Base-by-base conservation (phyloP, 2,797 vertebrate genomes). In the Cyprinella venusta region DNA sequence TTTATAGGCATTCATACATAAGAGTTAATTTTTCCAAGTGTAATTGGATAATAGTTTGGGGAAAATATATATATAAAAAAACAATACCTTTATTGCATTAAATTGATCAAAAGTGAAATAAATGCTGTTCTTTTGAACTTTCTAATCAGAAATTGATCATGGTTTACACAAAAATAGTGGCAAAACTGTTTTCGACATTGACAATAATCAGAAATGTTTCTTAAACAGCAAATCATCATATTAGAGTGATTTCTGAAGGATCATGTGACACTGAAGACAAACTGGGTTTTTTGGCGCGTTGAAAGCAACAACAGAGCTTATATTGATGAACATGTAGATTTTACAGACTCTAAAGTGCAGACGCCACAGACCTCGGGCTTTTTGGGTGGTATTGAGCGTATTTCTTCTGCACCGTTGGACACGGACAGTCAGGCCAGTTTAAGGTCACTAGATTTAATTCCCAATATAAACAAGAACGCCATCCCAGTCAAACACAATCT, bases 361-460 rank as follows among this genome's bases (percentile, higher is more conserved):
- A 45, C 56, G 45, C 21, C 33, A 40, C 75, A 64, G 75, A 77
- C 24, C 18, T 21, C 38, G n/a, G 68, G 68, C 40, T 45, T 48
- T 70, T 48, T 26, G 40, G 38, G 6, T 63, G 38, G 38, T 48
- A 78, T 78, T 50, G 59, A 78, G 59, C 2, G 16, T 40, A 78
- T 78, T 65, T 78, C 59, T 78, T 65, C 76, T 78, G 76, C 76
- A 30, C 40, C 6, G 24, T 40, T 78, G 76, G 59, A 78, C 59
- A 30, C 8, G 76, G 40, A 65, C 10, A 18, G 56, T 77, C 76
- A 61, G 76, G 63, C 76, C 30, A 68, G 63, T 68, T 50, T 68
- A 79, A 79, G 76, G 76, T 68, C 76, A 79, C 76, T 52, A 52
- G 45, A 67, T 52, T 79, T 68, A 45, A 79, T 50, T 67, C 30